Base-by-base conservation (phyloP, 2,797 vertebrate genomes). In the Sebastes glaucus region DNA sequence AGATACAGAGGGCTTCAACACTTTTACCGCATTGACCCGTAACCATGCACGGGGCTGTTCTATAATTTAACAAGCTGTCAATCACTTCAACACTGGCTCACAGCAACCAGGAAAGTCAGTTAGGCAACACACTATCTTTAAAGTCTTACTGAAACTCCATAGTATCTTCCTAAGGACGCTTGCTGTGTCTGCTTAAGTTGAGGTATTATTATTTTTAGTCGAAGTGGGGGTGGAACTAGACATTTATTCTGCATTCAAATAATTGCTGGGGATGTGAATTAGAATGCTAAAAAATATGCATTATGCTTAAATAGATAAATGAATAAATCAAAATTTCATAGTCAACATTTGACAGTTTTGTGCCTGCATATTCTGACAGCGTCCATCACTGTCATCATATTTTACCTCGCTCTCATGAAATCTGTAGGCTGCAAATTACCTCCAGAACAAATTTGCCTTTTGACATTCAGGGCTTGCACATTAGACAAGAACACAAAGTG, bases 41-140 rank as follows among this genome's bases (percentile, higher is more conserved):
- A 85, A 86, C 85, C 78, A 63, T 74, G 42, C 75, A 82, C 20
- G 2, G 52, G 75, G 61, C 85, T 81, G 57, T 80, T 86, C 69
- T 70, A 77, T 87, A 77, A 91, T 90, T 92, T 83, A 93, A 69
- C 84, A 82, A 68, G 76, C 88, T 87, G 88, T 87, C 92, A 92
- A n/a, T 92, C 88, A 89, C 77, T 81, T 88, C 72, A 87, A 63
- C 83, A 80, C 66, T 18, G 63, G 49, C 63, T 80, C 74, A 72
- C 74, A 79, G 66, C 68, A 63, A 69, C 65, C 18, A n/a, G 14
- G 22, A 18, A 65, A 77, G 56, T 68, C 60, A 38, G 69, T 80
- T 32, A 42, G 62, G 35, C 42, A 66, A 57, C 35, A 55, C n/a
- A 38, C 25, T 53, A 22, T 28, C 11, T 84, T 78, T 71, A 74